Evolutionary conservation across 2,797 vertebrate genomes (phyloP), one percentile per base, ranked within the genome.

Genomic region (Ispidina lecontei): DNA sequence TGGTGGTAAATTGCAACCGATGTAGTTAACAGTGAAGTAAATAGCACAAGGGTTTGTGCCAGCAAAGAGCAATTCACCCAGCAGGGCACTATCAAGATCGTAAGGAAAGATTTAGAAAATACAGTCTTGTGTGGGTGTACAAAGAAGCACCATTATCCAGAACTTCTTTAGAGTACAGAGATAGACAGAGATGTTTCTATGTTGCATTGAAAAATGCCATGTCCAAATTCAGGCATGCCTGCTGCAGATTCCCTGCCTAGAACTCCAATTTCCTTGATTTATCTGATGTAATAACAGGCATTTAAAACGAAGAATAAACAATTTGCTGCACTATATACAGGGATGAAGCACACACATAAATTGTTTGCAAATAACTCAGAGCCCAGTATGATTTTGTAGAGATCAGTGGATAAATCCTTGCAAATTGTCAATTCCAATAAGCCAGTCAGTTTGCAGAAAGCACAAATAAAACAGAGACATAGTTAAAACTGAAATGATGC

Each of bases 271-370:
- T 69, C 52, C 9, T 28, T 41, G 22, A 26, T 73, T 64, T 82
- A 71, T 41, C n/a, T 43, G n/a, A 41, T 22, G 23, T 11, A 78
- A 33, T 18, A 75, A 43, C 21, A 63, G 28, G 19, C 9, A 29
- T 35, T 87, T 43, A 74, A 65, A 55, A 87, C 28, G 9, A 81
- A 75, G 22, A 84, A 25, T 7, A 14, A 70, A 29, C 13, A 21
- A 12, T 31, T 68, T 54, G 20, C 59, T 78, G 64, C 28, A 19
- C 21, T 68, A 18, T 22, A n/a, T 7, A 14, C 9, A 3, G 3
- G 19, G 74, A 65, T 26, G 14, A 83, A 91, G 60, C 0, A 0
- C 15, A 51, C 2, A 1, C 4, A 5, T 5, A 29, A 79, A 55
- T 16, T 31, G 10, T 47, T 79, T 52, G 64, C n/a, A 73, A 60